Conservation (phyloP, 2,113 vertebrate genomes). For the Phrynosoma platyrhinos region DNA sequence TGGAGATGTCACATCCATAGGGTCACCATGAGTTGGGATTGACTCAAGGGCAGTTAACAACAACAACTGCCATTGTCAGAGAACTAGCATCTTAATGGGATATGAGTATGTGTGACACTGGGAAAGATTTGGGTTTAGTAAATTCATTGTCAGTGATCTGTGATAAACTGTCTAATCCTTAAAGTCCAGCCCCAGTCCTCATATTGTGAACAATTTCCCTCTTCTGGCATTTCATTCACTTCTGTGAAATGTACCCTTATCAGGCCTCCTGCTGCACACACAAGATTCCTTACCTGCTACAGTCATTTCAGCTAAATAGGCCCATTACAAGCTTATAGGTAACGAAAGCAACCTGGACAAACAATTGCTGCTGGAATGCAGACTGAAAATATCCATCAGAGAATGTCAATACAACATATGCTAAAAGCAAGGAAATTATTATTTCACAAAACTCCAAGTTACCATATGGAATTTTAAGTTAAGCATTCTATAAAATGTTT, state of each 20-base stretch:
- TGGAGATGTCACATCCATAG: too few species aligned
- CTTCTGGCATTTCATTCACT: not conserved
- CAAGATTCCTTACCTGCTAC: not conserved
- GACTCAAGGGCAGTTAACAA: too few species aligned
- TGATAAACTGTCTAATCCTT: not conserved
- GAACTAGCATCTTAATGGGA: not conserved
- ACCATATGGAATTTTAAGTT: not conserved
- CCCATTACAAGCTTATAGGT: conserved; percentile 21
- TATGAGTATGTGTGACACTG: too few species aligned
- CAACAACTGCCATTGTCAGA: not conserved
- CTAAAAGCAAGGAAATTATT: conserved; percentile 22
- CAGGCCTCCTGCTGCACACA: not conserved
- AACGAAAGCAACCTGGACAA: conserved; percentile 25
- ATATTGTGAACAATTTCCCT: not conserved
- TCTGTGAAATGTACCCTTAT: not conserved
- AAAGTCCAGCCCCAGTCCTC: not conserved
- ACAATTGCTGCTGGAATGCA: not conserved
- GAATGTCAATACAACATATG: conserved; percentile 19
- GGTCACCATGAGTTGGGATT: too few species aligned
- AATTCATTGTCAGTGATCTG: not conserved
- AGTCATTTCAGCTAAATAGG: conserved; percentile 43
- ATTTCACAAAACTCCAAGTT: conserved; percentile 30
- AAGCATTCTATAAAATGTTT: conserved; percentile 17
- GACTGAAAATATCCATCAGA: conserved; percentile 31
- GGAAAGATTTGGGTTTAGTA: not conserved